Evolutionary conservation across 2,113 vertebrate genomes (phyloP).

Genomic region (Ctenomys sociabilis): DNA sequence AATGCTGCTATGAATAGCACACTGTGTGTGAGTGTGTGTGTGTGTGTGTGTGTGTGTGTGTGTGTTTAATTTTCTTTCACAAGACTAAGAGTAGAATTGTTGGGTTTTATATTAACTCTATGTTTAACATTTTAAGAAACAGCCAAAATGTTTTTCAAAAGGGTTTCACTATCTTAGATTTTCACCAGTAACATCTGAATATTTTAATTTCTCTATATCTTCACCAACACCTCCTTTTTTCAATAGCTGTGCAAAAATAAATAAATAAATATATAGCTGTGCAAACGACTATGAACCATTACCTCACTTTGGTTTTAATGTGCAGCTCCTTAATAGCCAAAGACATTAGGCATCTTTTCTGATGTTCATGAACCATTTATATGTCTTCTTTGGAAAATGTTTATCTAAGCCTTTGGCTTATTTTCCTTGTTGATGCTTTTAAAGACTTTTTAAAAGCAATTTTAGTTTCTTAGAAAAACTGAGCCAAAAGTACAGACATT

Average conservation of each 20-base stretch:
- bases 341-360: neutral
- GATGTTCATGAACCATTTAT: neutral
- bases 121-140: constrained; percentile 42
- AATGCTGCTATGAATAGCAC: neutral
- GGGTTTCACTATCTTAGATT: neutral
- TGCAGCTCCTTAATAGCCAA: constrained; percentile 24
- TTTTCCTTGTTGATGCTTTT: neutral
- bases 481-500: neutral
- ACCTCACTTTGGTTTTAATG: constrained; percentile 40
- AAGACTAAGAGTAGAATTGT: neutral
- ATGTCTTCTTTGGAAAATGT: constrained; percentile 54
- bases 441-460: neutral
- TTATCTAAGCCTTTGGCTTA: constrained; percentile 1
- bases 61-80: constrained; percentile 19
- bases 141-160: constrained; percentile 40
- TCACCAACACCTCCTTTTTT: constrained; percentile 12
- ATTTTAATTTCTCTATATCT: constrained; percentile 27
- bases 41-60: neutral
- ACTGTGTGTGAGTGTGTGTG: too few relatives aligned
- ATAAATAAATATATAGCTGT: too few relatives aligned
- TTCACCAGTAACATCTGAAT: neutral
- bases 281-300: constrained; percentile 11
- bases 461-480: constrained; percentile 16
- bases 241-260: neutral
- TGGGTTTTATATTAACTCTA: neutral